Base-by-base conservation (phyloP, 2,113 vertebrate species). In the Morone saxatilis region DNA sequence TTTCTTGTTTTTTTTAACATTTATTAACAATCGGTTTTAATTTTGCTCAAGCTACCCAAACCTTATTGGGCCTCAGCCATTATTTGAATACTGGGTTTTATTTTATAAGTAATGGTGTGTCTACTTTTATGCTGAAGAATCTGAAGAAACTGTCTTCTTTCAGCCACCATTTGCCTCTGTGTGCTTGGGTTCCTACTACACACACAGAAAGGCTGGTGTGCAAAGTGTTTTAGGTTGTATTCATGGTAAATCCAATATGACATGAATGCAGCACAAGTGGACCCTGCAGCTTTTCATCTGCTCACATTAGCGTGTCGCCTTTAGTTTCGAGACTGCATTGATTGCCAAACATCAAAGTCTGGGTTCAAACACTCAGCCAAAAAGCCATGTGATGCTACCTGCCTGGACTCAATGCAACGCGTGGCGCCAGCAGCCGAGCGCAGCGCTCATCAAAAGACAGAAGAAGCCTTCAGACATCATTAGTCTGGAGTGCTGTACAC, bases 291-390 rank as follows among this genome's bases (percentile, higher is more conserved):
- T 90, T 90, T 86, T 82, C 68, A 88, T 92, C 43, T 86, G 73
- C 79, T 87, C 43, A 86, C 81, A 87, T 92, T 87, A 89, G 84
- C 4, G 63, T 81, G 86, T 93, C 70, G 78, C 71, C 70, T 94
- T 89, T 83, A 92, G 91, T 81, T 78, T 78, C 0, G 7, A 86
- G 85, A 76, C 80, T 77, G 47, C 85, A 83, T 81, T 80, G 89
- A 92, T 91, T 91, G 81, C 57, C 71, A 69, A 54, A 86, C 91
- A 92, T 92, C 93, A 93, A 93, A 93, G 90, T 90, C 54, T 5
- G 67, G 71, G 79, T 76, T 76, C 60, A 81, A 76, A 81, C 66
- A 60, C 76, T 68, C 36, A 68, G 45, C 65, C 76, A 80, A 88
- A 89, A 91, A 92, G 87, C 86, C 92, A 90, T 81, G 68, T 79